Evolutionary conservation across 2,888 invertebrate species (phyloP).

Genomic region (Patella pellucida): DNA sequence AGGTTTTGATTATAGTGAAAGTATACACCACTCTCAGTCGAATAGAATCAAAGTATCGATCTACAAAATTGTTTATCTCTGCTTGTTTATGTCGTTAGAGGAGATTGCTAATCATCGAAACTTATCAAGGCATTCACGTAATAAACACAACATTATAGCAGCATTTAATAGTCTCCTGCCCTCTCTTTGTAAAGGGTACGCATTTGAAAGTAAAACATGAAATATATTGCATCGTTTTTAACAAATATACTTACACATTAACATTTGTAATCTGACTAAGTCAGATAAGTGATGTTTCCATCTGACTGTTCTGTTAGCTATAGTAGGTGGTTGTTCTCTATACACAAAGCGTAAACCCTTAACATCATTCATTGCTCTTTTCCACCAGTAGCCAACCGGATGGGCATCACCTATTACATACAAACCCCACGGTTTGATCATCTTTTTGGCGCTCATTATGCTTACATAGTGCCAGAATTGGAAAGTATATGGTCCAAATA

Average conservation of each 20-base stretch:
- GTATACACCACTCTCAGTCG: too few species aligned
- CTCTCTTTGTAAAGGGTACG: too few species aligned
- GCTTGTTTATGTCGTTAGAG: too few species aligned
- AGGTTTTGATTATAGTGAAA: too few species aligned
- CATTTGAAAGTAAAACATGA: too few species aligned
- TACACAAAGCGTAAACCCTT: constrained; percentile 30
- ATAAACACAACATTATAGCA: too few species aligned
- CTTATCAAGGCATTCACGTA: too few species aligned
- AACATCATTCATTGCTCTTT: constrained; percentile 29
- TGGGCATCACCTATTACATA: constrained; percentile 36
- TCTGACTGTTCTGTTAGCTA: constrained; percentile 15
- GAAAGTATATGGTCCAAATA: constrained; percentile 32
- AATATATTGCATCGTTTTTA: neutral
- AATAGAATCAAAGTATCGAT: too few species aligned
- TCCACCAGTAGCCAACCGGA: constrained; percentile 35
- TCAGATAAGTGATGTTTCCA: constrained; percentile 33
- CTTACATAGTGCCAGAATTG: constrained; percentile 34
- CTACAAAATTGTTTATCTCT: too few species aligned
- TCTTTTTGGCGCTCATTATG: constrained; percentile 28
- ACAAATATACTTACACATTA: constrained; percentile 25
- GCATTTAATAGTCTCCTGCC: too few species aligned
- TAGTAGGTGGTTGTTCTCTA: constrained; percentile 13
- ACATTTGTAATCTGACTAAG: constrained; percentile 34
- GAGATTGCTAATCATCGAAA: too few species aligned
- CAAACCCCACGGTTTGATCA: constrained; percentile 28